Conservation (phyloP, 2,888 invertebrate genomes). For the Euplagia quadripunctaria region DNA sequence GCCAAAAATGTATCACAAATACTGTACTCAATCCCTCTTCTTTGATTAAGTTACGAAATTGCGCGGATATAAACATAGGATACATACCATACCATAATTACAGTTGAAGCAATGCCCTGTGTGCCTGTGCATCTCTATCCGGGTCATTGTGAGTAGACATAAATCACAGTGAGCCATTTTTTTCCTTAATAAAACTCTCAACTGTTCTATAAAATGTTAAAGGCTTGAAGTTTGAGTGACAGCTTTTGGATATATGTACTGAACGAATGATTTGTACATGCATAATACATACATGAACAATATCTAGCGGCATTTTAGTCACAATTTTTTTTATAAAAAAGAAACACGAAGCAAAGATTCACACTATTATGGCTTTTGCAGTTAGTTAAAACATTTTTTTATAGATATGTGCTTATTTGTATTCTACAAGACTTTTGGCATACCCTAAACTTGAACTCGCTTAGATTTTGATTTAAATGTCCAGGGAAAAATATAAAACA, state of each 20-base stretch:
- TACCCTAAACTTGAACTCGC: no score
- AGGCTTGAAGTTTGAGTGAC: background rate
- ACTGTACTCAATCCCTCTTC: background rate
- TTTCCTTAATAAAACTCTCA: background rate
- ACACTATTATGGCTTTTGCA: no score
- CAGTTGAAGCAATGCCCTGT: background rate
- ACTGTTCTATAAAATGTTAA: background rate
- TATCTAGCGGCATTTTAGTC: no score
- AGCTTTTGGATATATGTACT: no score
- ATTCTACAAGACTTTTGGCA: no score
- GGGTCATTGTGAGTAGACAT: background rate
- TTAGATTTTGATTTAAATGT: no score
- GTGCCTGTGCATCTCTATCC: background rate
- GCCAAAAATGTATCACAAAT: background rate
- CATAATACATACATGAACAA: no score
- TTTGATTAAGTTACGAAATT: background rate
- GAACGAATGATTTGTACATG: background rate
- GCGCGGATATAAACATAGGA: background rate
- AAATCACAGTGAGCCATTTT: background rate
- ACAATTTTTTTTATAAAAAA: no score
- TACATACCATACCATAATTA: background rate
- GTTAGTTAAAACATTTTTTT: no score
- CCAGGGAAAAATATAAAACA: no score
- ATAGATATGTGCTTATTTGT: no score
- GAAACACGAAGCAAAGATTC: no score